phyloP scores from a whole-genome alignment of 1,140 invertebrate genomes.

The Hylyphantes graminicola region DNA sequence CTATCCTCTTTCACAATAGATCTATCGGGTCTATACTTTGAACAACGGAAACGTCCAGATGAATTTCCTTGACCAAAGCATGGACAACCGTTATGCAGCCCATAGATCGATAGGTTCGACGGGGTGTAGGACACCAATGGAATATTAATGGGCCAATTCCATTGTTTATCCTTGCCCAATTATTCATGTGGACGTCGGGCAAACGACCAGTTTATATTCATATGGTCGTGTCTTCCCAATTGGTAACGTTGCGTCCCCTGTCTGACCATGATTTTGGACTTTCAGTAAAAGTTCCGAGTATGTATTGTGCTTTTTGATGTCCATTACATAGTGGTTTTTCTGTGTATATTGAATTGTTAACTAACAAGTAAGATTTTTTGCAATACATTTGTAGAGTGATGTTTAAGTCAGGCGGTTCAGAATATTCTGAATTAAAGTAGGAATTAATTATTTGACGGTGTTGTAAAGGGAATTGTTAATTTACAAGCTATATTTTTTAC shows the following conservation, averaged over 20 bases:
- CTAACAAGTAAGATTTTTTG: too few relatives aligned
- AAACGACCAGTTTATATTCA: conserved; percentile 1
- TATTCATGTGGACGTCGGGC: conserved; percentile 19
- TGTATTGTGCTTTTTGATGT: too few relatives aligned
- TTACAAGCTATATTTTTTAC: too few relatives aligned
- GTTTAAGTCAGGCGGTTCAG: too few relatives aligned
- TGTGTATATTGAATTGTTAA: too few relatives aligned
- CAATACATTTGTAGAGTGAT: too few relatives aligned
- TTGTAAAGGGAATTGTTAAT: too few relatives aligned
- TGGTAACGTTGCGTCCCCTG: neutral
- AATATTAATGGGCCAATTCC: conserved; percentile 15
- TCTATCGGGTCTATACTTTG: neutral
- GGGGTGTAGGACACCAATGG: conserved; percentile 4
- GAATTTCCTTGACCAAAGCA: neutral
- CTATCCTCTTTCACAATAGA: too few relatives aligned
- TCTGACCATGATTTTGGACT: neutral
- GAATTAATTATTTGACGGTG: too few relatives aligned
- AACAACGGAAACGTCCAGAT: neutral
- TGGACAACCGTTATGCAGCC: conserved; percentile 14
- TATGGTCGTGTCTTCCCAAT: neutral
- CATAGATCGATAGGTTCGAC: conserved; percentile 20
- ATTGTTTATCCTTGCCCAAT: conserved; percentile 20
- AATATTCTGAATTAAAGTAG: too few relatives aligned
- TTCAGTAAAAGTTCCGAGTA: too few relatives aligned
- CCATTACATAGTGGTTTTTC: too few relatives aligned